Percentiles rank a stretch among this genome's conserved stretches.
Evolutionary conservation across 2,888 invertebrate genomes (phyloP).

Genomic region (Diaphora mendica): DNA sequence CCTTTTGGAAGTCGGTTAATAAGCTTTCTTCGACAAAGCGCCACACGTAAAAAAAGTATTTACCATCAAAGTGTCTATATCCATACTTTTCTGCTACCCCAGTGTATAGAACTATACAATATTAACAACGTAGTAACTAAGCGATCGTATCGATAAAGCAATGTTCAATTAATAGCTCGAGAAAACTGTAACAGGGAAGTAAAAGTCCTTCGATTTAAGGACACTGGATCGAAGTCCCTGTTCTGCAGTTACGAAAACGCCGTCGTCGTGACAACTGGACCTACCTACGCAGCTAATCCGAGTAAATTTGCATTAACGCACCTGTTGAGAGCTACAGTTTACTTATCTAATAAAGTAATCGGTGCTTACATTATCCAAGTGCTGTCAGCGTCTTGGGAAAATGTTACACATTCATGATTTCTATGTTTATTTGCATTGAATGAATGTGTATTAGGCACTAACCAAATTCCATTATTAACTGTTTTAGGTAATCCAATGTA

Average conservation of each 20-base stretch:
- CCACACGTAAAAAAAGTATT: neutral
- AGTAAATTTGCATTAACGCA: conserved; percentile 72
- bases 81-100: neutral
- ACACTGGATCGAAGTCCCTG: conserved; percentile 58
- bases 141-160: conserved; percentile 62
- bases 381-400: conserved; percentile 62
- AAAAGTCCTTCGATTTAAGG: conserved; percentile 75
- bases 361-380: conserved; percentile 55
- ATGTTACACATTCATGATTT: conserved; percentile 53
- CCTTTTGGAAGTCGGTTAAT: too few species aligned
- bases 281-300: conserved; percentile 31
- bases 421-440: conserved; percentile 24
- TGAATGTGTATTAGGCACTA: conserved; percentile 35
- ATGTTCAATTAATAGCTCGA: conserved; percentile 65
- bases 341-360: conserved; percentile 71
- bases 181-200: conserved; percentile 73
- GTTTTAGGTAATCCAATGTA: neutral
- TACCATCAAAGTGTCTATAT: neutral
- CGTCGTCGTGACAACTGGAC: conserved; percentile 51
- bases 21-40: neutral
- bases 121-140: conserved; percentile 49
- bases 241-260: conserved; percentile 63
- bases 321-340: conserved; percentile 57
- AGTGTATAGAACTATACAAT: conserved; percentile 18
- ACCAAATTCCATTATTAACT: conserved; percentile 28